A percentile compares a stretch with the other conserved stretches of the same genome.
phyloP scores from a whole-genome alignment of 2,888 invertebrate genomes.

The Aradus depressus region DNA sequence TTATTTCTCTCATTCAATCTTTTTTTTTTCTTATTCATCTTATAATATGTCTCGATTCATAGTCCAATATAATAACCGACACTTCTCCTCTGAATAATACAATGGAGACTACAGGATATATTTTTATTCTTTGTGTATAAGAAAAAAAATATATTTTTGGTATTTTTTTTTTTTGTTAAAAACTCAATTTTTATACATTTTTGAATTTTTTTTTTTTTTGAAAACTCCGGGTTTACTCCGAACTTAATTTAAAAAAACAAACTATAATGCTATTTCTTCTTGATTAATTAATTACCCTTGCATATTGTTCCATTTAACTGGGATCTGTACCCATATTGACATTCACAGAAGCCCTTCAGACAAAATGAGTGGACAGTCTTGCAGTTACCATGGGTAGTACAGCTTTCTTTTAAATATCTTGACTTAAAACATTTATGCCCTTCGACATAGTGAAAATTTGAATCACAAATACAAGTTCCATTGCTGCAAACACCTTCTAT shows the following conservation, averaged over 20 bases:
- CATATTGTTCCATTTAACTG: not conserved
- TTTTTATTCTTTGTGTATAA: not conserved
- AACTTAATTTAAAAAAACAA: not conserved
- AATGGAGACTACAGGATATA: too few species aligned
- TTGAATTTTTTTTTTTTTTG: not conserved
- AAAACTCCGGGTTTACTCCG: not conserved
- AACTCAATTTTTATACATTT: not conserved
- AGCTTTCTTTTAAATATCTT: slow-evolving; percentile 10
- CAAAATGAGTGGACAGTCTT: slow-evolving; percentile 12
- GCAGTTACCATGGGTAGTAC: slow-evolving; percentile 19
- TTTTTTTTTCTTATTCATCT: too few species aligned
- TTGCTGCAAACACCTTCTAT: slow-evolving; percentile 18
- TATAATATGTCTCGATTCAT: too few species aligned
- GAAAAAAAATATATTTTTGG: not conserved
- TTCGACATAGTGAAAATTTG: slow-evolving; percentile 17
- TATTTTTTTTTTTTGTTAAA: not conserved
- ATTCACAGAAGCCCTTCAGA: slow-evolving; percentile 17
- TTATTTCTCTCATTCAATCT: too few species aligned
- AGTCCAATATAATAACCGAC: too few species aligned
- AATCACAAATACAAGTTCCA: slow-evolving; percentile 12
- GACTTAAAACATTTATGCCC: slow-evolving; percentile 17
- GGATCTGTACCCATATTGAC: slow-evolving; percentile 15
- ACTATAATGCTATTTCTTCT: not conserved
- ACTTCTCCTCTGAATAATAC: too few species aligned
- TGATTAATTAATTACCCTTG: not conserved